A percentile compares a stretch with the other conserved stretches of the same genome.
phyloP scores from a whole-genome alignment of 2,113 vertebrate genomes.

The Helogale parvula region DNA sequence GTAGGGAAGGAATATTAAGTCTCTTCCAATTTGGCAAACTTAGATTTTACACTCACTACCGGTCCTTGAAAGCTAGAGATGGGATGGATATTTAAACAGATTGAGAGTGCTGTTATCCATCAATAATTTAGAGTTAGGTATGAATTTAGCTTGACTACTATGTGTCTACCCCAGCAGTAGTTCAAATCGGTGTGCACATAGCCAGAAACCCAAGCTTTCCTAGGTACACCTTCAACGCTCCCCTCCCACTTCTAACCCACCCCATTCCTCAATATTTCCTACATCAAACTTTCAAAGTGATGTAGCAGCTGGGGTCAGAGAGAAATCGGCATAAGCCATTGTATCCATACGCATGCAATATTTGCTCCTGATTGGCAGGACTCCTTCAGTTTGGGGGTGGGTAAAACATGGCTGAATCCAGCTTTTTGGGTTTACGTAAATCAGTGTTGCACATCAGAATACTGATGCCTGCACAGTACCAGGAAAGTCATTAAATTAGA shows the following conservation, averaged over 20 bases:
- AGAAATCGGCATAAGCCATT: slow-evolving; percentile 2
- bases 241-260: neutral
- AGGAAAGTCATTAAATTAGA: slow-evolving; percentile 35
- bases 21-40: neutral
- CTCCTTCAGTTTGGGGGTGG: neutral
- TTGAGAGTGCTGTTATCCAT: neutral
- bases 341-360: neutral
- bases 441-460: slow-evolving; percentile 13
- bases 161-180: neutral
- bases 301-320: neutral
- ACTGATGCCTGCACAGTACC: neutral
- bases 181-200: neutral
- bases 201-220: neutral
- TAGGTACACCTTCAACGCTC: neutral
- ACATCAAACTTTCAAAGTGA: slow-evolving; percentile 25
- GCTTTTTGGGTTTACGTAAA: slow-evolving; percentile 15
- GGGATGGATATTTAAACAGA: neutral
- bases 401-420: neutral
- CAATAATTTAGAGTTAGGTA: neutral
- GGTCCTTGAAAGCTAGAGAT: neutral
- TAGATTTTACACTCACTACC: neutral
- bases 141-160: neutral
- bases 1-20: slow-evolving; percentile 3
- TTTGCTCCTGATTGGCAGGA: neutral
- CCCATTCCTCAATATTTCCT: neutral